Evolutionary conservation across 1,140 invertebrate genomes (phyloP).

Genomic region (Bombyx mandarina): DNA sequence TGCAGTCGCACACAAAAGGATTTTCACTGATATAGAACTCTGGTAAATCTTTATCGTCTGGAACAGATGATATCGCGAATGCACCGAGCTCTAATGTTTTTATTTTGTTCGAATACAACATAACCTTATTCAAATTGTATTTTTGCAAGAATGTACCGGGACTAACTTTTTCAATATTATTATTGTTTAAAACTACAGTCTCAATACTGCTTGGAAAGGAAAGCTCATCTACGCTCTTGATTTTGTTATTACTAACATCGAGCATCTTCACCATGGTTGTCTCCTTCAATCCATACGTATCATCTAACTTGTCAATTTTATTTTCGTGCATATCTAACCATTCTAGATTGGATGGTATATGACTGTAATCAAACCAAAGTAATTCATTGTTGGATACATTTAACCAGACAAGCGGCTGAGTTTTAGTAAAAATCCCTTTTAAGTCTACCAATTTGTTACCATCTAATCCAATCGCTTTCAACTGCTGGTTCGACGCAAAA

Average conservation of each 20-base stretch:
- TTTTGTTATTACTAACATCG: conserved; percentile 82
- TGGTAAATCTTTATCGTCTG: conserved; percentile 77
- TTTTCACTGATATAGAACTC: conserved; percentile 87
- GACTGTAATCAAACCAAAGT: conserved; percentile 79
- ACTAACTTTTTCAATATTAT: conserved; percentile 79
- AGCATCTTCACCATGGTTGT: conserved; percentile 84
- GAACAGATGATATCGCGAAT: conserved; percentile 76
- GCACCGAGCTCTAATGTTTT: conserved; percentile 81
- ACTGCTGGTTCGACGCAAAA: conserved; percentile 76
- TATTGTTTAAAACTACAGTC: conserved; percentile 83
- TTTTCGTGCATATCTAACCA: conserved; percentile 83
- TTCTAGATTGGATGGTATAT: conserved; percentile 77
- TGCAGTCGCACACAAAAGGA: conserved; percentile 87
- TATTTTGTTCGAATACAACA: conserved; percentile 83
- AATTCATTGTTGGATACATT: conserved; percentile 81
- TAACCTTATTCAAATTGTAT: conserved; percentile 80
- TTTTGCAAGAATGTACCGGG: conserved; percentile 83
- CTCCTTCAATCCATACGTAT: conserved; percentile 82
- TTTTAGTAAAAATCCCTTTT: conserved; percentile 77
- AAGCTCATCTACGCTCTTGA: conserved; percentile 78
- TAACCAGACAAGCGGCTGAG: conserved; percentile 79
- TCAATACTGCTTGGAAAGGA: conserved; percentile 83
- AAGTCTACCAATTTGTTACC: conserved; percentile 79
- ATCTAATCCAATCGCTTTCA: conserved; percentile 79
- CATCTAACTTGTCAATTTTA: conserved; percentile 77